Evolutionary conservation across 1,140 invertebrate species (phyloP).

Genomic region (Neotoxoptera formosana): DNA sequence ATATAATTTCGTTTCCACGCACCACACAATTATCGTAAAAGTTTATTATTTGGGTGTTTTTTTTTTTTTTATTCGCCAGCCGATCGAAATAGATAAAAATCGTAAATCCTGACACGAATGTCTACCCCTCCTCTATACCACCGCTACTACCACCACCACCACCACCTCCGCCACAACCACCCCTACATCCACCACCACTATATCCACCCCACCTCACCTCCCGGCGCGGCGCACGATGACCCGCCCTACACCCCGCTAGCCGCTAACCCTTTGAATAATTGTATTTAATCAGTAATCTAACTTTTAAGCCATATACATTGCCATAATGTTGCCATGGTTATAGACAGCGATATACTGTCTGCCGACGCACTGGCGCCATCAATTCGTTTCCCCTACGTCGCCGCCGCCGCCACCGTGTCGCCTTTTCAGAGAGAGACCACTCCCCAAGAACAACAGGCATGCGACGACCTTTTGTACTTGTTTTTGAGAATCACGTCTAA

Average conservation of each 20-base stretch:
- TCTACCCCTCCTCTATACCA: background rate
- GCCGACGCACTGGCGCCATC: conserved; percentile 52
- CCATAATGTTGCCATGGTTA: conserved; percentile 54
- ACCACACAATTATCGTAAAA: background rate
- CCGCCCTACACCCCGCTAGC: background rate
- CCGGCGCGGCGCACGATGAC: background rate
- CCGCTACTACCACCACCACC: background rate
- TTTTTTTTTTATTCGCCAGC: background rate
- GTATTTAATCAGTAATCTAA: conserved; percentile 54
- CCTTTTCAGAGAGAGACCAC: background rate
- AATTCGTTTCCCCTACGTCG: conserved; percentile 15
- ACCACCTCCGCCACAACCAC: no score
- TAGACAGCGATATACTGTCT: conserved; percentile 51
- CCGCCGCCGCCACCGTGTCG: background rate
- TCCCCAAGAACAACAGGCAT: conserved; percentile 18
- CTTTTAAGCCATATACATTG: conserved; percentile 36
- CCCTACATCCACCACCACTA: no score
- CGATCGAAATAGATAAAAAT: conserved; percentile 9
- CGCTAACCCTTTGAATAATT: conserved; percentile 23
- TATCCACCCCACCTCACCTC: background rate
- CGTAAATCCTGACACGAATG: background rate
- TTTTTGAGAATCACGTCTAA: conserved; percentile 22
- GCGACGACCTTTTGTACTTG: conserved; percentile 39
- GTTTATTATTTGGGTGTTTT: background rate
- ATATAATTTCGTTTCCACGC: background rate